A percentile compares a stretch with the other conserved stretches of the same genome.
These are phyloP conservation scores for Rhopalosiphum maidis DNA, from an alignment of 1,140 invertebrate genomes.

Conservation along the genomic window DNA sequence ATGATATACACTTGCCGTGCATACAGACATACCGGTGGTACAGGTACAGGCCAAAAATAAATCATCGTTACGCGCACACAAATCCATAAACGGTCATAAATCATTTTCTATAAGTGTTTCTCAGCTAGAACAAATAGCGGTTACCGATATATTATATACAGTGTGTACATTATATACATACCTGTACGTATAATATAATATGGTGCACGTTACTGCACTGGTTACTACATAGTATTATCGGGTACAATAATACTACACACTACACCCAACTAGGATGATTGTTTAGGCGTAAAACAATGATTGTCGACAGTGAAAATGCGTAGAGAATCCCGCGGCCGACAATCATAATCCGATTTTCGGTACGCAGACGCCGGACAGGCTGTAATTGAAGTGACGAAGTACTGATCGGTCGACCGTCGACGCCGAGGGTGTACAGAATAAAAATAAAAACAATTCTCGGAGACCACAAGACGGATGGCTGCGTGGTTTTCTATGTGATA, in stretches of 20 bases:
- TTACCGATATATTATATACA: not conserved
- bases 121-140: constrained; percentile 7
- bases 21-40: not conserved
- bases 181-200: not conserved
- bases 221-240: not conserved
- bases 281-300: not conserved
- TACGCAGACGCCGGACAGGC: too few relatives aligned
- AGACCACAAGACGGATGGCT: not conserved
- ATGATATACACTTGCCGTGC: not conserved
- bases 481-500: not conserved
- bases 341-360: not conserved
- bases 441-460: not conserved
- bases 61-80: constrained; percentile 34
- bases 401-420: not conserved
- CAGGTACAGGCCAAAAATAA: constrained; percentile 4
- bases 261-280: not conserved
- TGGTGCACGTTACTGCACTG: not conserved
- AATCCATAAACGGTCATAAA: constrained; percentile 40
- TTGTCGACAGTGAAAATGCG: not conserved
- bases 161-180: not conserved
- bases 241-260: not conserved
- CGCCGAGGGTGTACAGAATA: not conserved
- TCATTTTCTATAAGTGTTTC: constrained; percentile 25
- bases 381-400: not conserved
- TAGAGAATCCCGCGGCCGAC: not conserved